phyloP scores from a whole-genome alignment of 2,888 invertebrate genomes.

The Scaeva pyrastri region DNA sequence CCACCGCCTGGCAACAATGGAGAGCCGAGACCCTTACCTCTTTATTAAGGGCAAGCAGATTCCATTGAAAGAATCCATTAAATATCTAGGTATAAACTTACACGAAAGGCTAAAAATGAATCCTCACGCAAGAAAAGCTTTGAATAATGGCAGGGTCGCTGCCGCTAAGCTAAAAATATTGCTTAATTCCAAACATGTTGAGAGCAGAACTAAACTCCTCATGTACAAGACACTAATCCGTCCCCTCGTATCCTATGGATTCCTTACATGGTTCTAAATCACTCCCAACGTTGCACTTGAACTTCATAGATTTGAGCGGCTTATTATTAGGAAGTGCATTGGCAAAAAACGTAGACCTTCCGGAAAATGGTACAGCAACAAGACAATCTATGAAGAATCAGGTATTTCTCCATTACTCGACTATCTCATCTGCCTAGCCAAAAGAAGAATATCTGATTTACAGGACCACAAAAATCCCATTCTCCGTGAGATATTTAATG shows the following conservation, averaged over 20 bases:
- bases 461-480: neutral
- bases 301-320: neutral
- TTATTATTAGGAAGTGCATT: neutral
- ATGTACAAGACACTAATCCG: neutral
- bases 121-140: too few relatives aligned
- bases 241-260: neutral
- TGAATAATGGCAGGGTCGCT: too few relatives aligned
- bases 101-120: too few relatives aligned
- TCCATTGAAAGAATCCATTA: too few relatives aligned
- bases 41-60: too few relatives aligned
- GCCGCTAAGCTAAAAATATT: too few relatives aligned
- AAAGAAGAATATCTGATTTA: neutral
- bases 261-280: neutral
- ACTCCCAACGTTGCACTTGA: neutral
- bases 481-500: neutral
- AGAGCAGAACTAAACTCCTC: neutral
- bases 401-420: neutral
- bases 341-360: neutral
- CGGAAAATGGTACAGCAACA: neutral
- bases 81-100: too few relatives aligned
- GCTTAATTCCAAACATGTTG: neutral
- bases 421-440: neutral
- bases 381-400: neutral
- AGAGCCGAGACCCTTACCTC: too few relatives aligned
- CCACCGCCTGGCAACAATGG: neutral